A percentile compares a stretch with the other conserved stretches of the same genome.
Conservation (phyloP, 2,113 vertebrate species). For the Rhabdomys dilectus region DNA sequence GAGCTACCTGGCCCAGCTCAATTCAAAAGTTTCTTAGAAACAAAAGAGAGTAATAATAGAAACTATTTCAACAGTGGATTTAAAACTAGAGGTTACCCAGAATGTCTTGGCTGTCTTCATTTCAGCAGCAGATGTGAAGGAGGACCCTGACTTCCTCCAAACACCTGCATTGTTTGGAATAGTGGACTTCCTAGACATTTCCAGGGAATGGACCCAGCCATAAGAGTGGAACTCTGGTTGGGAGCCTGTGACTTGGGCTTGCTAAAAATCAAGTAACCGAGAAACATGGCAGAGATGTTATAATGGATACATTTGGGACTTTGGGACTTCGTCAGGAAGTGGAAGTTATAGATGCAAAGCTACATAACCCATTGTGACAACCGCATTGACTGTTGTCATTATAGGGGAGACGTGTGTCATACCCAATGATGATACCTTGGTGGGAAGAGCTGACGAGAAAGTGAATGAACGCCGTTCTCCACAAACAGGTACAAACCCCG, state of each 20-base stretch:
- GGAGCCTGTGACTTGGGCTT: background rate
- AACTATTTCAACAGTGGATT: background rate
- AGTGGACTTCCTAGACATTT: slow-evolving; percentile 1
- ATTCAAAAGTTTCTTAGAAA: background rate
- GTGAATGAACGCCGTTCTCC: slow-evolving; percentile 73
- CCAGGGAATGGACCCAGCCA: background rate
- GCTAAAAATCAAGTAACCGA: background rate
- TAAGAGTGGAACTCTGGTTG: background rate
- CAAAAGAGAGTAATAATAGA: background rate
- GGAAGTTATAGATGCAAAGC: background rate
- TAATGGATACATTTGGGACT: background rate
- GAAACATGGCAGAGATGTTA: background rate
- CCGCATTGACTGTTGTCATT: background rate
- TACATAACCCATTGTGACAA: fast-evolving
- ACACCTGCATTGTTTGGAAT: background rate
- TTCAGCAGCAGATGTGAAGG: background rate
- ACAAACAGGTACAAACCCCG: slow-evolving; percentile 86
- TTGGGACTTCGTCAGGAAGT: background rate
- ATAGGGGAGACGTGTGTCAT: slow-evolving; percentile 87
- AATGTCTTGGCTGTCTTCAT: background rate
- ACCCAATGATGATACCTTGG: slow-evolving; percentile 92
- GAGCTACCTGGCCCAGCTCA: background rate
- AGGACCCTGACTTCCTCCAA: background rate
- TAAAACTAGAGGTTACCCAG: background rate
- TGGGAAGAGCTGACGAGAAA: slow-evolving; percentile 86